phyloP scores from a whole-genome alignment of 1,140 invertebrate genomes.

The Nymphalis io region DNA sequence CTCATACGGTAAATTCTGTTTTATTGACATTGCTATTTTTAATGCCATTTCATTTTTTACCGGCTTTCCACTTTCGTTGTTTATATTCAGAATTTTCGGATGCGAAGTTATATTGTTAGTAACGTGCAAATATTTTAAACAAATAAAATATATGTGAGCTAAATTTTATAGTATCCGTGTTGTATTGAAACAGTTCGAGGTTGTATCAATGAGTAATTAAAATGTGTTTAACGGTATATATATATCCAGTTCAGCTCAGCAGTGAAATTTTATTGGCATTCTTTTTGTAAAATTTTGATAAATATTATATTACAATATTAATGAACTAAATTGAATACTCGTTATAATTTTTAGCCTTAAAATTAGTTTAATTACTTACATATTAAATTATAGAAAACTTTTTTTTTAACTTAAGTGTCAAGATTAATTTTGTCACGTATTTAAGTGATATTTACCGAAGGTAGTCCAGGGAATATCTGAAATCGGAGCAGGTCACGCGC shows the following conservation, averaged over 20 bases:
- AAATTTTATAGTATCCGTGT: not conserved
- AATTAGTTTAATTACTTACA: no score
- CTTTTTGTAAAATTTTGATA: no score
- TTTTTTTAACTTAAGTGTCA: no score
- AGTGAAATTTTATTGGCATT: no score
- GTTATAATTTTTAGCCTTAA: no score
- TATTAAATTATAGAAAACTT: no score
- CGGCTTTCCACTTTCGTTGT: not conserved
- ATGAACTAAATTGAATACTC: no score
- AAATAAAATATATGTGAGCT: slow-evolving; percentile 4
- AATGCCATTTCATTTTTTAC: slow-evolving; percentile 2
- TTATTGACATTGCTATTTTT: slow-evolving; percentile 33
- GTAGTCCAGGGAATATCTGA: slow-evolving; percentile 4
- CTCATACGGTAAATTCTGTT: slow-evolving; percentile 41
- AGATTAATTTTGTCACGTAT: not conserved
- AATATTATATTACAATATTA: no score
- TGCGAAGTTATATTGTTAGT: slow-evolving; percentile 2
- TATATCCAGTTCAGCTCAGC: no score
- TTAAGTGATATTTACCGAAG: slow-evolving; percentile 7
- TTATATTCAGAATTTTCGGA: not conserved
- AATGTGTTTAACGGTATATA: no score
- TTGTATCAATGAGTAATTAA: not conserved
- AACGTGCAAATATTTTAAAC: slow-evolving; percentile 2
- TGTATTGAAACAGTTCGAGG: not conserved
- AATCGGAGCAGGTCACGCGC: slow-evolving; percentile 18